Evolutionary conservation across 2,113 vertebrate species (phyloP).

Genomic region (Microcebus jonahi): DNA sequence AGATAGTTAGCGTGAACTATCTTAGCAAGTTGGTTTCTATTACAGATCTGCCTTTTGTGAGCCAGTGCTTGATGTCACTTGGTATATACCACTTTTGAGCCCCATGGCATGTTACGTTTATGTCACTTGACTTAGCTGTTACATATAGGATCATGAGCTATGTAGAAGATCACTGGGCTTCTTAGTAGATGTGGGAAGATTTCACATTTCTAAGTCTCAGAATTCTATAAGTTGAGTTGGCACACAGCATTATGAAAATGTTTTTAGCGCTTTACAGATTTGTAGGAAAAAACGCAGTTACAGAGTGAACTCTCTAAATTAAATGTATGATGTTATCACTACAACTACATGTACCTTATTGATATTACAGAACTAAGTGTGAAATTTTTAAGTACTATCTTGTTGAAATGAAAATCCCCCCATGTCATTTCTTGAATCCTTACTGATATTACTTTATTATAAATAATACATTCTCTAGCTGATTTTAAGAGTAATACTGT

Average conservation of each 20-base stretch:
- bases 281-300: background rate
- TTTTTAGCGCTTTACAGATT: constrained; percentile 28
- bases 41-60: background rate
- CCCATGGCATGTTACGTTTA: background rate
- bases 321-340: background rate
- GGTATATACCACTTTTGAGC: background rate
- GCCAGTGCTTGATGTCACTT: background rate
- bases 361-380: background rate
- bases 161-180: background rate
- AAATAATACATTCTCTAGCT: constrained; percentile 31
- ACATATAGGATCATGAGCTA: background rate
- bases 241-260: background rate
- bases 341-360: background rate
- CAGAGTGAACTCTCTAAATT: background rate
- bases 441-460: constrained; percentile 3
- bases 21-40: background rate
- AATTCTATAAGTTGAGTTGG: background rate
- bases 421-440: background rate
- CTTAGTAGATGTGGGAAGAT: background rate
- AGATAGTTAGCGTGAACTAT: background rate
- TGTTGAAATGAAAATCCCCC: background rate
- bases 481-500: background rate
- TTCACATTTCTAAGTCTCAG: constrained; percentile 17
- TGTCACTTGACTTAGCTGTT: background rate
- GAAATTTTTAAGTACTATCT: background rate